Percentiles rank a stretch among this genome's conserved stretches.
Evolutionary conservation across 2,888 invertebrate species (phyloP).

Genomic region (Xiphydria camelus): DNA sequence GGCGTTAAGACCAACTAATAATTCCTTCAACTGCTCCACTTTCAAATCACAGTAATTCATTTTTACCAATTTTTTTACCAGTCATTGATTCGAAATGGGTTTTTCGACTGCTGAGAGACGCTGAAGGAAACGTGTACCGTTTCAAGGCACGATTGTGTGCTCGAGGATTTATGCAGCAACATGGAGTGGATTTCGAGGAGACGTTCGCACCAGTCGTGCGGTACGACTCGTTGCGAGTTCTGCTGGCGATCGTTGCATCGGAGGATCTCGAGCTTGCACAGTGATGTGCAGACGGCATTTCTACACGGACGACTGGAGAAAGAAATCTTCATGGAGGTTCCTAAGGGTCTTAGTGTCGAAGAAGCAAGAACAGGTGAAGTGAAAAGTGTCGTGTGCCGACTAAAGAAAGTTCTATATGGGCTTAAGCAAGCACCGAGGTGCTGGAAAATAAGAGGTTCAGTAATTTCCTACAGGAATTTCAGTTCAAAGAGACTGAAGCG

Average conservation of each 20-base stretch:
- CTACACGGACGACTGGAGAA: neutral
- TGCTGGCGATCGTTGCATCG: neutral
- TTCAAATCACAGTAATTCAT: no score
- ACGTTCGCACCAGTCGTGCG: conserved; percentile 3
- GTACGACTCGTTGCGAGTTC: neutral
- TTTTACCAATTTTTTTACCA: no score
- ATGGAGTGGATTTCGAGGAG: neutral
- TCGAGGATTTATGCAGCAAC: neutral
- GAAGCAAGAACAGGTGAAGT: neutral
- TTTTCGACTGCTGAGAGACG: neutral
- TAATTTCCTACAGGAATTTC: neutral
- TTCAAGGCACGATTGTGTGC: conserved; percentile 6
- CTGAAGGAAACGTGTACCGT: neutral
- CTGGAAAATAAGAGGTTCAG: conserved; percentile 3
- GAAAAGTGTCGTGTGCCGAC: neutral
- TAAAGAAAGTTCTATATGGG: neutral
- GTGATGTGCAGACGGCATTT: conserved; percentile 7
- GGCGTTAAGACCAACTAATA: no score
- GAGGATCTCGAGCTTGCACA: conserved; percentile 2
- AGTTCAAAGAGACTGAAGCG: neutral
- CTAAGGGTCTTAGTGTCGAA: neutral
- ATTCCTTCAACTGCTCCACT: no score
- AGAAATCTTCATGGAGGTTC: conserved; percentile 2
- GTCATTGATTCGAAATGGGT: neutral
- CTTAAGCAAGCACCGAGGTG: conserved; percentile 4